Evolutionary conservation across 1,140 invertebrate genomes (phyloP).

Genomic region (Pseudomyrmex cubaensis): DNA sequence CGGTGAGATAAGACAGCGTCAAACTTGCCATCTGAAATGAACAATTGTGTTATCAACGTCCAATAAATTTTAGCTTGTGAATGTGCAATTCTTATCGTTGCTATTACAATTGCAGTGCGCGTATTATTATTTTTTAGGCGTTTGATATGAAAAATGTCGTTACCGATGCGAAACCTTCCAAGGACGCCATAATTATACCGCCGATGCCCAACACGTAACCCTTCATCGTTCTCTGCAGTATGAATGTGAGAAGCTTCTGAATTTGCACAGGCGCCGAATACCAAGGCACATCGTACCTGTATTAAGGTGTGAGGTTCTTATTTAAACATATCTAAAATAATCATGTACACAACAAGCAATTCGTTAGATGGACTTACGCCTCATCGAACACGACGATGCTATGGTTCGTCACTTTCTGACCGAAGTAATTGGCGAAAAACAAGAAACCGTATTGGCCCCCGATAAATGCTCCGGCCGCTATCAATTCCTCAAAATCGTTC

Average conservation of each 20-base stretch:
- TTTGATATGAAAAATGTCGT: neutral
- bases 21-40: conserved; percentile 15
- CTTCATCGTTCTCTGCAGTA: conserved; percentile 19
- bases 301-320: too few species aligned
- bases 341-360: neutral
- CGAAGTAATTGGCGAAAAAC: conserved; percentile 19
- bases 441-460: neutral
- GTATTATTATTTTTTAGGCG: neutral
- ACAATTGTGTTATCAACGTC: neutral
- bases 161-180: conserved; percentile 32
- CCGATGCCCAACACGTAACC: neutral
- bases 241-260: conserved; percentile 16
- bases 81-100: neutral
- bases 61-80: neutral
- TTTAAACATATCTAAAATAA: too few species aligned
- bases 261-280: conserved; percentile 2
- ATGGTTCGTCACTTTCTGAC: conserved; percentile 9
- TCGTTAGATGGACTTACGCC: neutral
- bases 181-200: neutral
- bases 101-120: neutral
- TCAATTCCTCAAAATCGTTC: conserved; percentile 21
- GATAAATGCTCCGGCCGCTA: neutral
- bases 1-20: conserved; percentile 23
- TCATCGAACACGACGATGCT: conserved; percentile 3
- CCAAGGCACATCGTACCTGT: conserved; percentile 4